A percentile compares a stretch with the other conserved stretches of the same genome.
These are phyloP conservation scores for Pseudochromis fuscus DNA, from an alignment of 2,797 vertebrate genomes.

Conservation along the genomic window DNA sequence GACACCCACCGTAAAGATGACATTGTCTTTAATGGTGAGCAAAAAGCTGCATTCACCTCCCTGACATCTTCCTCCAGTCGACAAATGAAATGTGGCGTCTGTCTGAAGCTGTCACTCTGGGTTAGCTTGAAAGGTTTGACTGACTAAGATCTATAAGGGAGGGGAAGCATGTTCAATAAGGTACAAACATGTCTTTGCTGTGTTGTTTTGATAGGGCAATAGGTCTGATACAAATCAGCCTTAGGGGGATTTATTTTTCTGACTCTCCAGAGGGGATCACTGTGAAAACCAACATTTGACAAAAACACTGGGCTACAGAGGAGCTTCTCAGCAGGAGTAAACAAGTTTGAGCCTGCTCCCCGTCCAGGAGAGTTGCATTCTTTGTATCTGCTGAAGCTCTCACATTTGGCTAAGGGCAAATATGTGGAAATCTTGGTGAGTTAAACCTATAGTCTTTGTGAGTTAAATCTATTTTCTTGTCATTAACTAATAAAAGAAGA, in stretches of 20 bases:
- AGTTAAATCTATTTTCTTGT: not conserved
- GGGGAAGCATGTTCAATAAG: constrained; percentile 9
- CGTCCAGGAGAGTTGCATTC: constrained; percentile 39
- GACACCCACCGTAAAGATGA: not conserved
- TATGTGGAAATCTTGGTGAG: not conserved
- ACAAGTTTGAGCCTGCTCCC: constrained; percentile 64
- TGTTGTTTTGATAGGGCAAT: constrained; percentile 6
- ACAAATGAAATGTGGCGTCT: not conserved
- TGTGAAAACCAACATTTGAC: constrained; percentile 20
- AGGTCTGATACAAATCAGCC: constrained; percentile 21
- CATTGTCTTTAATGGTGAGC: constrained; percentile 75
- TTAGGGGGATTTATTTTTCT: constrained; percentile 27
- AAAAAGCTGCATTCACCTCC: not conserved
- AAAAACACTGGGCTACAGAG: constrained; percentile 14
- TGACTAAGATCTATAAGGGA: constrained; percentile 16
- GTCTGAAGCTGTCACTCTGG: constrained; percentile 1
- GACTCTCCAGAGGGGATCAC: constrained; percentile 7
- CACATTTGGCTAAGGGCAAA: not conserved
- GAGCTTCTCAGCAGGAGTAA: constrained; percentile 24
- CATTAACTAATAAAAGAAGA: not conserved
- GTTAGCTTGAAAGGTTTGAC: constrained; percentile 14
- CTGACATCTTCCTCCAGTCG: not conserved
- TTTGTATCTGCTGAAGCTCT: constrained; percentile 16
- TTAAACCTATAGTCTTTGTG: not conserved
- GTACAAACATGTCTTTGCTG: constrained; percentile 11